Base-by-base conservation (phyloP, 1,140 invertebrate genomes). In the Drosophila rufa region DNA sequence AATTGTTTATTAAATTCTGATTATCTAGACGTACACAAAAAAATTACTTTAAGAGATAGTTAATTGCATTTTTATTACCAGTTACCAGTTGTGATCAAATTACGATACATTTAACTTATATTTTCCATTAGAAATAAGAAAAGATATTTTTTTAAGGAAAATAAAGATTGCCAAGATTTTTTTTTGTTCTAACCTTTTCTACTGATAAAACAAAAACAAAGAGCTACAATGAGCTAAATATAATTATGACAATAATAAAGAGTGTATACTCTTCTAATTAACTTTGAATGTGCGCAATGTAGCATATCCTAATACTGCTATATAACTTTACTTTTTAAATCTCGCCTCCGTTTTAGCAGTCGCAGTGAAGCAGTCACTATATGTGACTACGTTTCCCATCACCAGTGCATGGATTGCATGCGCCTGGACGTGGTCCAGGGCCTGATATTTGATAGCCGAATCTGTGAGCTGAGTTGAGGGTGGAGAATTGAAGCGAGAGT, bases 391-490 rank as follows among this genome's bases (percentile, higher is more conserved):
- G 27, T 1, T 27, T n/a, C 40, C 27, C 67, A 70, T 40, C 67
- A 68, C 64, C 43, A 33, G 40, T 7, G 12, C 45, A 14, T 25
- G 12, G 33, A 15, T 14, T 36, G 9, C 19, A 61, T 38, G 57
- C 30, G 46, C 40, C 48, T 70, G 47, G 62, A 68, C 67, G 62
- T 70, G 67, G 40, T 36, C 50, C 50, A 57, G 17, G 46, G 46
- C 57, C 38, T 69, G 84, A 71, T 89, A 89, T 84, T 89, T 89
- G 84, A 89, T 90, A 89, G 74, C 66, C 79, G 82, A 89, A 90
- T 66, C 70, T 73, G 67, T 58, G 46, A 51, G 67, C 33, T 45
- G 57, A 8, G 56, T 65, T 36, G 45, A 25, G 57, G 17, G 11
- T 25, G 56, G 45, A 15, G 55, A 40, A 17, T 30, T 7, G 30